phyloP scores from a whole-genome alignment of 92 coral and sea anemone species.

The Zoanthus sociatus region DNA sequence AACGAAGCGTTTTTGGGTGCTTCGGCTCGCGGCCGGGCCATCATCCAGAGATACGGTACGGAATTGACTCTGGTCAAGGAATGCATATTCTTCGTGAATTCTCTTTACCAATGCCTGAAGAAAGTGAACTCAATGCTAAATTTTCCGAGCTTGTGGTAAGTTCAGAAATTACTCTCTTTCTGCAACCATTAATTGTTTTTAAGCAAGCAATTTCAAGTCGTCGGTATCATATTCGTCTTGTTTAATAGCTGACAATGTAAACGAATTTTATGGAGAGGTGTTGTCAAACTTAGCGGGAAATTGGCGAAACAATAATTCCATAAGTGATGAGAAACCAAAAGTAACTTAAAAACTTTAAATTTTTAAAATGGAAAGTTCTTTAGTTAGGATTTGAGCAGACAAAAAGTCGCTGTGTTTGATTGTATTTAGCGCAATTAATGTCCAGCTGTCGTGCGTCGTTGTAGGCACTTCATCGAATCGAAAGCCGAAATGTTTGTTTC shows the following conservation, averaged over 20 bases:
- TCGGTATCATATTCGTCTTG: slow-evolving; percentile 14
- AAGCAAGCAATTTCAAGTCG: slow-evolving; percentile 40
- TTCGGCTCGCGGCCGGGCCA: slow-evolving; percentile 93
- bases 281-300: slow-evolving; percentile 33
- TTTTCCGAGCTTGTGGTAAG: slow-evolving; percentile 99
- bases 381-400: background rate
- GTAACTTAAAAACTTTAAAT: background rate
- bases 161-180: slow-evolving; percentile 12
- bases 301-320: background rate
- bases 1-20: slow-evolving; percentile 87
- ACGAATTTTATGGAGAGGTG: slow-evolving; percentile 36
- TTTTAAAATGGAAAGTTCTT: background rate
- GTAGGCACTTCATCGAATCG: slow-evolving; percentile 35
- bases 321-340: slow-evolving; percentile 29
- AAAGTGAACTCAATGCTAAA: slow-evolving; percentile 94
- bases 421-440: slow-evolving; percentile 7
- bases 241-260: slow-evolving; percentile 32
- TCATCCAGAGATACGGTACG: slow-evolving; percentile 98
- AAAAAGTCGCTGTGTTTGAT: slow-evolving; percentile 1
- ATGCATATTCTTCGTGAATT: slow-evolving; percentile 91
- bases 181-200: background rate
- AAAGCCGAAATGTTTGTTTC: slow-evolving; percentile 36
- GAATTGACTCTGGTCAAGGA: slow-evolving; percentile 89
- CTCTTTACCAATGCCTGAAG: slow-evolving; percentile 97
- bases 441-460: slow-evolving; percentile 22